These are phyloP conservation scores for Sigmodon hispidus DNA, from an alignment of 2,113 vertebrate species.

Conservation along the genomic window DNA sequence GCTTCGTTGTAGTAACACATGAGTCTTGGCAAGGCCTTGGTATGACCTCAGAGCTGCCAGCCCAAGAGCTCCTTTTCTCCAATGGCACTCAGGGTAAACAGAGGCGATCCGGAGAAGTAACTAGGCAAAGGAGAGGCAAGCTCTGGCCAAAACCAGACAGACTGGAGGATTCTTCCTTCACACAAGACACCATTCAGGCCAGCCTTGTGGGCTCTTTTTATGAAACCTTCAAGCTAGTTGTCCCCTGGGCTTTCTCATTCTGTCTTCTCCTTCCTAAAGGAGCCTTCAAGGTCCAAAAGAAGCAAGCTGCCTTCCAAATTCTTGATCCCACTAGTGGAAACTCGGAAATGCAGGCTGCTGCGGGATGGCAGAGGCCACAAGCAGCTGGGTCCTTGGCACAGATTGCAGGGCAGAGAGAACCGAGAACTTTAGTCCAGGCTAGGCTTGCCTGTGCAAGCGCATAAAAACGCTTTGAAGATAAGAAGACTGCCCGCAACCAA, in stretches of 20 bases:
- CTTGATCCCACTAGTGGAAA: slow-evolving; percentile 56
- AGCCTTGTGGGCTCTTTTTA: slow-evolving; percentile 26
- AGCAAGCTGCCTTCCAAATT: slow-evolving; percentile 69
- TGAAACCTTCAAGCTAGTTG: not conserved
- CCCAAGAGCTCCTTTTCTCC: slow-evolving; percentile 70
- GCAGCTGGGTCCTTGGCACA: slow-evolving; percentile 69
- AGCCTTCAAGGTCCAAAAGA: slow-evolving; percentile 36
- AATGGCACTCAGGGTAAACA: slow-evolving; percentile 68
- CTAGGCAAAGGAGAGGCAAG: not conserved
- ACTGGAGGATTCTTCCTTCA: slow-evolving; percentile 39
- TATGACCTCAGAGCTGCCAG: slow-evolving; percentile 87
- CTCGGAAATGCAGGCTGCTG: slow-evolving; percentile 30
- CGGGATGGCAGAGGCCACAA: slow-evolving; percentile 43
- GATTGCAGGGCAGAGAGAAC: slow-evolving; percentile 8
- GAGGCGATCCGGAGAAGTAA: not conserved
- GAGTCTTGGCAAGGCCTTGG: slow-evolving; percentile 84
- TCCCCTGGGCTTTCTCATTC: slow-evolving; percentile 55
- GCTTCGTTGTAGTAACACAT: slow-evolving; percentile 88
- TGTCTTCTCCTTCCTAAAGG: slow-evolving; percentile 60
- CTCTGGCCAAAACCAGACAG: not conserved
- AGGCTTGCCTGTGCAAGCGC: slow-evolving; percentile 28
- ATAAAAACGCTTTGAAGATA: slow-evolving; percentile 72
- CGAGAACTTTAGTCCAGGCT: slow-evolving; percentile 43
- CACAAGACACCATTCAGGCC: slow-evolving; percentile 48
- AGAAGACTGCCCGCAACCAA: slow-evolving; percentile 64